Base-by-base conservation (phyloP, 64 coral and sea anemone genomes). In the Montipora sp. region DNA sequence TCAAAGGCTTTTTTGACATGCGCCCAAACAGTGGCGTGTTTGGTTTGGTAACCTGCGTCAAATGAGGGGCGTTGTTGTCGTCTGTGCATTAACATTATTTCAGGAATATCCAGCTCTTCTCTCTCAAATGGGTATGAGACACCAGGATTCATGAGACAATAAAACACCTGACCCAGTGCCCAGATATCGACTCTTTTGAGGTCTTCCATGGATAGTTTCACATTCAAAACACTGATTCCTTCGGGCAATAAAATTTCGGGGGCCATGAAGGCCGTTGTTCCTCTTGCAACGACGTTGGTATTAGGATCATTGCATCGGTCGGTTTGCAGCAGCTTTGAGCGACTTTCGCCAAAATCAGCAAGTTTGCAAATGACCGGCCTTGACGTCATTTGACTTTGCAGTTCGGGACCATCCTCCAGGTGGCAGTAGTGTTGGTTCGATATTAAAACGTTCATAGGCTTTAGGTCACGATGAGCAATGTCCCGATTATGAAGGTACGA, bases 141-240 rank as follows among this genome's bases (percentile, higher is more conserved):
- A 49, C 80, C 92, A 5, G 95, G 95, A 58, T 91, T 96, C 12
- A 96, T 24, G 69, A 93, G 75, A 58, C 81, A 89, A 57, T 83
- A 93, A 23, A 96, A 68, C 4, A 93, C 75, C 74, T 93, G 81
- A 21, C 95, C 95, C 89, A 90, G 89, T 49, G 90, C 72, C 95
- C 95, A 96, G 5, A 96, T 79, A 73, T 96, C 90, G 14, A 75
- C 74, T 78, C 80, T 73, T 55, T 96, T 96, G 55, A 96, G 10
- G 51, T 96, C 80, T 36, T 90, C 88, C 7, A 88, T 20, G 4
- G 92, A 90, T 5, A 93, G 77, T 9, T 67, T 75, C 7, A 48
- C 89, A 23, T 1, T 4, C 23, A 19, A 3, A 57, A 5, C 10
- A 23, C 21, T 7, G 24, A 27, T 3, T 18, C 61, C 16, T 66